These are phyloP conservation scores for Torymus texanus DNA, from an alignment of 2,888 invertebrate species.

Conservation along the genomic window DNA sequence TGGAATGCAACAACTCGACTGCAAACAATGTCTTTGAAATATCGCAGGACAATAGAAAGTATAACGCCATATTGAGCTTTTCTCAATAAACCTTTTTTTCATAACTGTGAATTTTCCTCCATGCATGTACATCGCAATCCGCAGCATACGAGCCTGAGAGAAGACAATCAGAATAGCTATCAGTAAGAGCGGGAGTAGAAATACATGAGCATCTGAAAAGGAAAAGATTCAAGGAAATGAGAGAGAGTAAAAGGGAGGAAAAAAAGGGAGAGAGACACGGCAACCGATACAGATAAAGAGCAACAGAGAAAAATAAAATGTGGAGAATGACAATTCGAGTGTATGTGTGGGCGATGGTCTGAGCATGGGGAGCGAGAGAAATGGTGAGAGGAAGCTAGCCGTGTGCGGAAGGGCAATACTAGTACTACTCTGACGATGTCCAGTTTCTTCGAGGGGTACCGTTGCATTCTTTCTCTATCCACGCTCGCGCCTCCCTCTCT, in stretches of 20 bases:
- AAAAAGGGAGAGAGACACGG: too few species aligned
- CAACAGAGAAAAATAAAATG: constrained; percentile 21
- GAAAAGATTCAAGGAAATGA: constrained; percentile 25
- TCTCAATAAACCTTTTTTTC: too few species aligned
- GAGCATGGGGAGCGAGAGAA: not conserved
- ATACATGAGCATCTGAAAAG: constrained; percentile 2
- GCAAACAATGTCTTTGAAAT: too few species aligned
- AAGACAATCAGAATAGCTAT: too few species aligned
- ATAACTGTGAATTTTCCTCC: too few species aligned
- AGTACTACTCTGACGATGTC: constrained; percentile 50
- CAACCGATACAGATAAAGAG: too few species aligned
- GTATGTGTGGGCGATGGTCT: not conserved
- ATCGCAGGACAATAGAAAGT: too few species aligned
- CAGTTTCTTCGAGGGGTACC: constrained; percentile 40
- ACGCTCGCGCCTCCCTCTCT: constrained; percentile 35
- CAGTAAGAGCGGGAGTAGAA: not conserved
- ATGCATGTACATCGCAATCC: too few species aligned
- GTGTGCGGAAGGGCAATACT: constrained; percentile 45
- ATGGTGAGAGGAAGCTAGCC: constrained; percentile 20
- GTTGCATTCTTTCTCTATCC: constrained; percentile 43
- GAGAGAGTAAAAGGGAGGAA: not conserved
- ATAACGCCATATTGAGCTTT: too few species aligned
- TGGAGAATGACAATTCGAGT: constrained; percentile 11
- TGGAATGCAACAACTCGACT: too few species aligned
- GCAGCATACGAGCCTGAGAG: too few species aligned